Base-by-base conservation (phyloP, 2,888 invertebrate species). In the Drosophila histrio region DNA sequence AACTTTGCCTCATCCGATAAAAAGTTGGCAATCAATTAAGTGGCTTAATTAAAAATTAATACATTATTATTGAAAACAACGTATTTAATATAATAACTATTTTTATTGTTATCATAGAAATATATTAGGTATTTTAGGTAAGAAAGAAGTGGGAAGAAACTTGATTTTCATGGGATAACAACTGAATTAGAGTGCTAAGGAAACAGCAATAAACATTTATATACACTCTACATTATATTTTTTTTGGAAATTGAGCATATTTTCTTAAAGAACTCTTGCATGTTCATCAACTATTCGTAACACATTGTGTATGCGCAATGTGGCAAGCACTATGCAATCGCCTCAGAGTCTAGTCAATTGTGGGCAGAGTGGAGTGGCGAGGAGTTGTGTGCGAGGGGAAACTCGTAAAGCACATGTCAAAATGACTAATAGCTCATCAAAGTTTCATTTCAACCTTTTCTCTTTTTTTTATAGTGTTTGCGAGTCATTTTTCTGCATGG, bases 341-440 rank as follows among this genome's bases (percentile, higher is more conserved):
- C 54, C 47, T 39, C 19, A 13, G 19, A 22, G 21, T 28, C 30
- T 43, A 76, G 59, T 72, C 72, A 68, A 72, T 59, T 76, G 63
- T 43, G 36, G 19, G 38, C 9, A 7, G 4, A 11, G 43, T 13
- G 7, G 22, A 24, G n/a, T 26, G 54, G 32, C 9, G 8, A 3
- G 17, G 13, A 7, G 13, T 2, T 15, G 24, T 54, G 21, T 15
- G 6, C 15, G 24, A 7, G n/a, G 36, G 36, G n/a, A 13, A n/a
- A 22, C 50, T 44, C 43, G 49, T 62, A 71, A 70, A 76, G 72
- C 79, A 74, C 74, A 72, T 85, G 82, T 79, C 82, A 77, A 85
- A 81, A 85, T 82, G 82, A 82, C 65, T 70, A 81, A 85, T 81
- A 72, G 82, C 85, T 74, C 82, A 82, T 82, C 85, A 82, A 81